Base-by-base conservation (phyloP, 2,113 vertebrate genomes). In the Gavialis gangeticus region DNA sequence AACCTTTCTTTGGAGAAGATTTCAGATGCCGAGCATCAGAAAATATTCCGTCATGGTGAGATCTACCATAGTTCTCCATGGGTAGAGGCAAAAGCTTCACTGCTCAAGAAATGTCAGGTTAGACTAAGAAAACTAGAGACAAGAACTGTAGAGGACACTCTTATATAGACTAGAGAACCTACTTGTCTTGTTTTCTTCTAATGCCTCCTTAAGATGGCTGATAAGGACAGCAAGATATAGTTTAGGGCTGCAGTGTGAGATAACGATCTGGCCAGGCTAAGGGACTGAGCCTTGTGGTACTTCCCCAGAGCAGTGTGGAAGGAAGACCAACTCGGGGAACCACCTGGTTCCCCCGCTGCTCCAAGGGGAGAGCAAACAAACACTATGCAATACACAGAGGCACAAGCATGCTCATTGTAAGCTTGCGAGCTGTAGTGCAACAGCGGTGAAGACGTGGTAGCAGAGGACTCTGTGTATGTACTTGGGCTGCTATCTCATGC, bases 291-390 rank as follows among this genome's bases (percentile, higher is more conserved):
- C 69, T 15, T 28, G 10, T 64, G 22, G n/a, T 57, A 37, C 24
- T 87, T 9, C 1, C 1, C 6, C 4, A 46, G 13, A 56, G 59
- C 84, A 0, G 0, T 1, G 18, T 16, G 54, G 24, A 27, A 91
- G 34, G 76, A 1, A 3, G 12, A 14, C 24, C 1, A n/a, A 81
- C 58, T 58, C 64, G 69, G 55, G 63, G 69, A 76, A 5, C n/a
- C 30, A 34, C 19, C 5, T 37, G 14, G 19, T 73, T n/a, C 46
- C 69, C 6, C 19, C 19, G 58, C 16, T 57, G 12, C 90, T 18
- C 1, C 2, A 4, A 17, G 73, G 17, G 79, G 19, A 90, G 37
- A 75, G 3, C 64, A 87, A 93, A 91, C 17, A 3, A 6, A 2
- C 7, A 71, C 84, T 5, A 78, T 30, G 71, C 12, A 87, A 75